Base-by-base conservation (phyloP, 2,888 invertebrate genomes). In the Drosophila fungiperda region DNA sequence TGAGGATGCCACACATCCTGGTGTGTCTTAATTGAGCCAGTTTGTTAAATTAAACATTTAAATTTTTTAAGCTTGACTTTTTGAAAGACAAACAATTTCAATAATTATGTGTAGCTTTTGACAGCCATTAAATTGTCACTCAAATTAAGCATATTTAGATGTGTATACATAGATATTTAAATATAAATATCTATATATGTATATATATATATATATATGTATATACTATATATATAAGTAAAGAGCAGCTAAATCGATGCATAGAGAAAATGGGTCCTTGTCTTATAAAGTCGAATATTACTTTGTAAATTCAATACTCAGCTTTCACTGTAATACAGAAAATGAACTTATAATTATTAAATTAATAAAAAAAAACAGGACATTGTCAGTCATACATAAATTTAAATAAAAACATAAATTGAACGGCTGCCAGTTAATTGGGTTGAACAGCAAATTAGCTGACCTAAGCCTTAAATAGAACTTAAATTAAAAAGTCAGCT, bases 11-110 rank as follows among this genome's bases (percentile, higher is more conserved):
- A 52, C 35, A 45, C 26, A 20, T 42, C 8, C 29, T n/a, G 35
- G 15, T n/a, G 33, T 45, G 53, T 48, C 55, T 72, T 80, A 72
- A 77, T 75, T 82, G 54, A 66, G 50, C 61, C 76, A 68, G 54
- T 68, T 73, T 87, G 42, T 55, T 73, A 69, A 77, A 85, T 84
- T 77, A 73, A 75, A 76, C 64, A 72, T 77, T 73, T 33, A 58
- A 67, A 72, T 73, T 65, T 57, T 12, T 36, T 38, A 36, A 11
- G 1, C n/a, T 29, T 55, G 38, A 9, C 40, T 74, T 76, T 79
- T 73, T 69, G 49, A 55, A 76, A 74, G 67, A 48, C 54, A 79
- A 73, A 78, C 58, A 71, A 69, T 70, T 73, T 32, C 49, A 59
- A 55, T 45, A 61, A 59, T 40, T 60, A 52, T 49, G 26, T 17